Percentiles rank a stretch among this genome's conserved stretches.
Conservation (phyloP, 2,888 invertebrate species). For the Coenonympha glycerion region DNA sequence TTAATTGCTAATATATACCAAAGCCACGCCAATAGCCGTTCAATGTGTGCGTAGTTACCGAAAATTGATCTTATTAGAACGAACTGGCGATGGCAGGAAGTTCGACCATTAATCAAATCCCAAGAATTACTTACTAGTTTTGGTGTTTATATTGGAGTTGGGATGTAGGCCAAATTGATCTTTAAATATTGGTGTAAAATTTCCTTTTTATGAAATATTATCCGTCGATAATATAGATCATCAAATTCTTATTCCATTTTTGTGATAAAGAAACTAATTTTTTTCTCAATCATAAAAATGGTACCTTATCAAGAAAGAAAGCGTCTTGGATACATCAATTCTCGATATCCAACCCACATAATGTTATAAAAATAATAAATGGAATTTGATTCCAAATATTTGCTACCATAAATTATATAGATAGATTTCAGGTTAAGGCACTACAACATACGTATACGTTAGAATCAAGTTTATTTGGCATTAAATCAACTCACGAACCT, state of each 20-base stretch:
- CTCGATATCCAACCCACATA: too few relatives aligned
- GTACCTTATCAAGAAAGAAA: too few relatives aligned
- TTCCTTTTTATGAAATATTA: neutral
- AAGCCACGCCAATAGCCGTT: slow-evolving; percentile 7
- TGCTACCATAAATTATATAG: too few relatives aligned
- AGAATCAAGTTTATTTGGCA: neutral
- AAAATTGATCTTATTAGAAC: slow-evolving; percentile 29
- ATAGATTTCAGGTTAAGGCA: neutral
- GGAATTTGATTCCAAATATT: too few relatives aligned
- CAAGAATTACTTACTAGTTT: slow-evolving; percentile 20
- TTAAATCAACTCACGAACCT: slow-evolving; percentile 20
- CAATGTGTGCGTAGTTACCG: slow-evolving; percentile 14
- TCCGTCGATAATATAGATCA: too few relatives aligned
- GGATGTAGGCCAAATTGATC: slow-evolving; percentile 4
- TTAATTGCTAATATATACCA: slow-evolving; percentile 11
- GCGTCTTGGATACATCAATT: too few relatives aligned
- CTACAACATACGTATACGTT: neutral
- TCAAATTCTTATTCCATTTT: too few relatives aligned
- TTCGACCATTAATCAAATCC: slow-evolving; percentile 30
- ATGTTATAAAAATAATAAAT: too few relatives aligned
- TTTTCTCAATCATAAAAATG: too few relatives aligned
- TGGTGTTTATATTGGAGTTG: slow-evolving; percentile 12
- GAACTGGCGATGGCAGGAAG: slow-evolving; percentile 25
- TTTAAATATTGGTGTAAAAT: neutral
- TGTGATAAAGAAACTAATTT: too few relatives aligned